Evolutionary conservation across 2,888 invertebrate species (phyloP).

Genomic region (Hoplodrina ambigua): DNA sequence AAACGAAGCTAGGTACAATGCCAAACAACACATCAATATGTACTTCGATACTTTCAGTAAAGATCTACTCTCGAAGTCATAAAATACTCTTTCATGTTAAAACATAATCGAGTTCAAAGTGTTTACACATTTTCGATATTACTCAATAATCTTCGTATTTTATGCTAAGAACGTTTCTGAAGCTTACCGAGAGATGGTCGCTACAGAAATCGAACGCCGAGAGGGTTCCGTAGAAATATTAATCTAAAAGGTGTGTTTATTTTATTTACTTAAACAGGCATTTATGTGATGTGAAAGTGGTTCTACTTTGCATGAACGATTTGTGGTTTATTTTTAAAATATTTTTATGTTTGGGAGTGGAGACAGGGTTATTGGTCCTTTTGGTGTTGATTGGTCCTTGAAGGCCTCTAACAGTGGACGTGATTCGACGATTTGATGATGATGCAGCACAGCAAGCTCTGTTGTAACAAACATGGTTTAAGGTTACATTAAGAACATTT

Average conservation of each 20-base stretch:
- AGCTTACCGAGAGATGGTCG: slow-evolving; percentile 39
- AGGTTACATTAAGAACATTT: too few species aligned
- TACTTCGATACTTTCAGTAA: not conserved
- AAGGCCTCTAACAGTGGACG: too few species aligned
- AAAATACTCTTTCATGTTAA: slow-evolving; percentile 26
- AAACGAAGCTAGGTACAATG: not conserved
- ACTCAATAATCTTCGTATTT: slow-evolving; percentile 57
- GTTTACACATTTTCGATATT: slow-evolving; percentile 52
- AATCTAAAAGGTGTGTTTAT: slow-evolving; percentile 38
- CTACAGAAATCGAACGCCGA: slow-evolving; percentile 26
- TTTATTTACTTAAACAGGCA: slow-evolving; percentile 13
- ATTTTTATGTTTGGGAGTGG: not conserved
- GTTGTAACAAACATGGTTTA: too few species aligned
- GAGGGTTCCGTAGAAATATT: slow-evolving; percentile 26
- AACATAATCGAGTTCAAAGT: slow-evolving; percentile 45
- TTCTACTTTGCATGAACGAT: not conserved
- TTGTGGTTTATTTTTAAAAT: not conserved
- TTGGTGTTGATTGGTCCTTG: too few species aligned
- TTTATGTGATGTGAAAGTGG: slow-evolving; percentile 18
- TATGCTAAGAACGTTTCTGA: slow-evolving; percentile 45
- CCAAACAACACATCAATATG: slow-evolving; percentile 1
- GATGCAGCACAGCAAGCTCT: not conserved
- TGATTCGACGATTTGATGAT: not conserved
- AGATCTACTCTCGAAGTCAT: slow-evolving; percentile 10
- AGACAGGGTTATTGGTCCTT: too few species aligned